Percentiles rank a stretch among this genome's conserved stretches.
These are phyloP conservation scores for Myotis planiceps DNA, from an alignment of 2,797 vertebrate genomes.

Conservation along the genomic window DNA sequence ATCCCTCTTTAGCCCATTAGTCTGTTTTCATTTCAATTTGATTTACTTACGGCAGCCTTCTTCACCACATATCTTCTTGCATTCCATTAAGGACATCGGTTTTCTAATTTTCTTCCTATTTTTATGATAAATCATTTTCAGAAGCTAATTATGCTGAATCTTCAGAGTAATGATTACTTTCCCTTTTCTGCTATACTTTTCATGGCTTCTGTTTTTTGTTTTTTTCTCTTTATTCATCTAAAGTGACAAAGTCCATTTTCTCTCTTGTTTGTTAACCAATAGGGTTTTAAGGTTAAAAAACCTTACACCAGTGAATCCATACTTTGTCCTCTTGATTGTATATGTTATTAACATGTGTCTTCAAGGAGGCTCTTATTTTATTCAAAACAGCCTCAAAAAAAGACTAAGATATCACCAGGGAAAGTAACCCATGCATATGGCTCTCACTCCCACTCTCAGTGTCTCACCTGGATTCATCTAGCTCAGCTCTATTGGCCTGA, in stretches of 20 bases:
- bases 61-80: background rate
- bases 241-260: background rate
- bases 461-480: background rate
- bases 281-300: background rate
- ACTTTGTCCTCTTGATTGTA: background rate
- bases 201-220: background rate
- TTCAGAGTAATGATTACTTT: background rate
- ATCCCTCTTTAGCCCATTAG: background rate
- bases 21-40: background rate
- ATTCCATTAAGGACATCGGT: background rate
- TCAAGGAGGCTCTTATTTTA: background rate
- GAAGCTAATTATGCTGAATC: background rate
- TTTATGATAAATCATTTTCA: constrained; percentile 15
- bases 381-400: background rate
- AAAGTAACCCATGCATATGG: background rate
- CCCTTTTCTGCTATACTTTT: background rate
- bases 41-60: background rate
- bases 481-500: background rate
- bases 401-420: background rate
- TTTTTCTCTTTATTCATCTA: background rate
- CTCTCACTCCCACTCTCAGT: background rate
- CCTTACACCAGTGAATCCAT: background rate
- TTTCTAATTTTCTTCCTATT: background rate
- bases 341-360: background rate
- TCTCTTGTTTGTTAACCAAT: background rate